Conservation (phyloP, 1,140 invertebrate genomes). For the Vanessa tameamea region DNA sequence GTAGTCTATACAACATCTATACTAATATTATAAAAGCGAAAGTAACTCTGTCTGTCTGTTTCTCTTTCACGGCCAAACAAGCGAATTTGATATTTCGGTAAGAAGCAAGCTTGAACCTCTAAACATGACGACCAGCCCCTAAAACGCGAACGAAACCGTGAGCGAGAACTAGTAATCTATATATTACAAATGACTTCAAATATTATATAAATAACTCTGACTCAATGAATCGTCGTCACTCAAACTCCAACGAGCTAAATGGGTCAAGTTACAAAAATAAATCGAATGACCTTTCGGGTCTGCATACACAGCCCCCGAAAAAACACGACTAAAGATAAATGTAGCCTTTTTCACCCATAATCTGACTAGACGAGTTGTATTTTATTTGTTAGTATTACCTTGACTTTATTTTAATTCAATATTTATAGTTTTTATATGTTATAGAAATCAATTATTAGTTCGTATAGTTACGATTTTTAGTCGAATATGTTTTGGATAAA, state of each 20-base stretch:
- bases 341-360: conserved; percentile 16
- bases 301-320: conserved; percentile 24
- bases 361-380: neutral
- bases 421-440: neutral
- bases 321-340: conserved; percentile 20
- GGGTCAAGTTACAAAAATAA: conserved; percentile 33
- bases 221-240: conserved; percentile 2
- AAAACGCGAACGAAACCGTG: too few species aligned
- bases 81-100: too few species aligned
- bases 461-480: too few species aligned
- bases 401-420: neutral
- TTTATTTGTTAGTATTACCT: neutral
- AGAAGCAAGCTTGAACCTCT: too few species aligned
- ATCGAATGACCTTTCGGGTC: conserved; percentile 36
- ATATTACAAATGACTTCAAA: neutral
- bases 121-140: too few species aligned
- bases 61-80: too few species aligned
- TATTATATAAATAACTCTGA: neutral
- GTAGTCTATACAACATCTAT: too few species aligned
- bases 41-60: too few species aligned
- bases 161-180: neutral
- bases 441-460: neutral
- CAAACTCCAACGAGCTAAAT: conserved; percentile 18
- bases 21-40: too few species aligned
- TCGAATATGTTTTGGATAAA: too few species aligned